Conservation (phyloP, 2,888 invertebrate species). For the Tubulanus polymorphus region DNA sequence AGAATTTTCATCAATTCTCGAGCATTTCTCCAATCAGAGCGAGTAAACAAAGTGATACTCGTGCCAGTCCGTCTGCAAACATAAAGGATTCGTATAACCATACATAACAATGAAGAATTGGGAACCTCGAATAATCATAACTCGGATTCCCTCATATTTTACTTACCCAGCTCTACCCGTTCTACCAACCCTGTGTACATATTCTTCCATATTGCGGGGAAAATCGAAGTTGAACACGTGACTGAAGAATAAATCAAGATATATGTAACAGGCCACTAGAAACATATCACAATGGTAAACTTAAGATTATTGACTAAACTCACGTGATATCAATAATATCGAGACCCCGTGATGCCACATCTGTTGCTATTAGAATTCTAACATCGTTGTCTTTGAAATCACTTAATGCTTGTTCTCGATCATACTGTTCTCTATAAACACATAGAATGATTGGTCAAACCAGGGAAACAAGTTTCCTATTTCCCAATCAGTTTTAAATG, state of each 20-base stretch:
- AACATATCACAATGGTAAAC: neutral
- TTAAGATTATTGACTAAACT: slow-evolving; percentile 16
- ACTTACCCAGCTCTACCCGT: slow-evolving; percentile 82
- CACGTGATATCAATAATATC: slow-evolving; percentile 63
- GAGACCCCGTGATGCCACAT: slow-evolving; percentile 89
- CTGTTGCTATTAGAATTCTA: slow-evolving; percentile 84
- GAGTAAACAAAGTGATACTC: slow-evolving; percentile 75
- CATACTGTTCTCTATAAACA: slow-evolving; percentile 64
- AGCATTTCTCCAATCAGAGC: slow-evolving; percentile 77
- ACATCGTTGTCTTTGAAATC: slow-evolving; percentile 78
- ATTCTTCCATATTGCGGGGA: slow-evolving; percentile 90
- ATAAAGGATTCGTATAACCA: neutral
- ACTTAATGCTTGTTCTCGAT: slow-evolving; percentile 66
- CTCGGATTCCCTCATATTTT: neutral
- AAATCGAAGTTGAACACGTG: slow-evolving; percentile 92
- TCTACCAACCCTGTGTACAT: slow-evolving; percentile 92
- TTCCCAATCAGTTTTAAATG: neutral
- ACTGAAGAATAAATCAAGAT: slow-evolving; percentile 51
- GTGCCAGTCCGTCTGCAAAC: slow-evolving; percentile 64
- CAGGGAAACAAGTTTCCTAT: neutral
- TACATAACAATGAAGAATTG: neutral
- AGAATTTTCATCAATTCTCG: slow-evolving; percentile 77
- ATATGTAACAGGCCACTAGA: neutral
- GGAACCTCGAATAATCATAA: neutral
- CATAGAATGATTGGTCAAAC: neutral